Evolutionary conservation across 1,140 invertebrate genomes (phyloP).

Genomic region (Reticulitermes speratus): DNA sequence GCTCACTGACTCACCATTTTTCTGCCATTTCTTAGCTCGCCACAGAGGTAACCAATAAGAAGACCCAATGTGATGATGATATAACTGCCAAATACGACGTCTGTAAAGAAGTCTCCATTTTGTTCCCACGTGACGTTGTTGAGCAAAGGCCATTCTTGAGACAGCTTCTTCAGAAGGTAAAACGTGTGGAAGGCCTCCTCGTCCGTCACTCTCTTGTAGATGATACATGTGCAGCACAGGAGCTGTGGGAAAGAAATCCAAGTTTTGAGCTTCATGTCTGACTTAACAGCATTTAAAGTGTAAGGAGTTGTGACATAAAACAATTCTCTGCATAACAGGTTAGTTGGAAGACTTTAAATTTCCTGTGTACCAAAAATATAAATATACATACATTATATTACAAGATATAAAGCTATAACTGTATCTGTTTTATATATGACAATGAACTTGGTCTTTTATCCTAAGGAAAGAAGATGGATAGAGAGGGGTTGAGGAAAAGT

Average conservation of each 20-base stretch:
- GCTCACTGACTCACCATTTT: conserved; percentile 53
- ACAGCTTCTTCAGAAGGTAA: conserved; percentile 66
- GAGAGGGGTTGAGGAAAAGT: too few species aligned
- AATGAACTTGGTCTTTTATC: too few species aligned
- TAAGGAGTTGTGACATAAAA: background rate
- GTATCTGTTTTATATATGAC: too few species aligned
- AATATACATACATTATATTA: too few species aligned
- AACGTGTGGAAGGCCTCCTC: conserved; percentile 67
- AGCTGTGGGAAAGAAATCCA: conserved; percentile 51
- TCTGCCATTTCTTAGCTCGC: conserved; percentile 59
- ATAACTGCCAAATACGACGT: conserved; percentile 63
- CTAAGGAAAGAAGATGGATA: too few species aligned
- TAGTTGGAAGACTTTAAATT: too few species aligned
- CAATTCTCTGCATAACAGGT: background rate
- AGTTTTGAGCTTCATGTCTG: too few species aligned
- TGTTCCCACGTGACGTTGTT: conserved; percentile 69
- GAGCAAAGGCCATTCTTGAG: conserved; percentile 70
- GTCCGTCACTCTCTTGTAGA: conserved; percentile 66
- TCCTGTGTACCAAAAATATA: too few species aligned
- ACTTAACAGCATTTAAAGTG: background rate
- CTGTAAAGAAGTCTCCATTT: conserved; percentile 59
- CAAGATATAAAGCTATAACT: too few species aligned
- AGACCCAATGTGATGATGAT: conserved; percentile 67
- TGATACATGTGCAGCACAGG: conserved; percentile 63
- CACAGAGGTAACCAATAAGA: conserved; percentile 60